Evolutionary conservation across 2,888 invertebrate genomes (phyloP), one percentile per base, ranked within the genome.

Genomic region (Coecobrya sp.): DNA sequence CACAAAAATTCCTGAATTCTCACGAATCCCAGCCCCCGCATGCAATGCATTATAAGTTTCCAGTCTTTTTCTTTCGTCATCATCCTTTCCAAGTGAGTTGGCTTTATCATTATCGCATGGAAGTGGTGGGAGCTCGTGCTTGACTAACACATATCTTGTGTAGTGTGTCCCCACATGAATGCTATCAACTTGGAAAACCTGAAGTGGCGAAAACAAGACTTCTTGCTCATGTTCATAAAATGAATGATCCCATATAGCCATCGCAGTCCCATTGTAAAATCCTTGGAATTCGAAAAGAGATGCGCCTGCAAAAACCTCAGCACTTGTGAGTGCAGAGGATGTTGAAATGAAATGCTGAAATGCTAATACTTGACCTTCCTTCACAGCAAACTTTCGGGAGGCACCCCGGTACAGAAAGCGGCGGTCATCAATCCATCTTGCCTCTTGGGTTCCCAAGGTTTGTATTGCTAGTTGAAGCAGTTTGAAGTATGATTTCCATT

Each of bases 401-500:
- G 76, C 88, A 19, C 93, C 93, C 25, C 93, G 70, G 25, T 93
- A 93, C 22, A 93, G 59, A 27, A 91, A 93, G 59, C 88, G 27
- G 0, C n/a, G 27, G 45, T 84, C 70, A 45, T 90, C 89, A 13
- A 27, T 59, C 85, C 85, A 90, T 13, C 68, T 76, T 19, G 84
- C 73, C 19, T 59, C 89, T 13, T 45, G 45, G 10, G 19, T 85
- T 62, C 90, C 90, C 16, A 93, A 49, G 11, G 87, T 76, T 30
- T 82, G 30, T 19, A 93, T 76, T 3, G 93, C 93, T 22, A 93
- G 73, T 25, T 87, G 82, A 11, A 93, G 79, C 8, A 93, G n/a
- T 68, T 93, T 93, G 59, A 93, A 93, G 52, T 82, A 93, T 10
- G 76, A 87, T 36, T 90, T 93, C 87, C 90, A 93, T 13, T 90